Evolutionary conservation across 2,797 vertebrate genomes (phyloP).

Genomic region (Lepus townsendii): DNA sequence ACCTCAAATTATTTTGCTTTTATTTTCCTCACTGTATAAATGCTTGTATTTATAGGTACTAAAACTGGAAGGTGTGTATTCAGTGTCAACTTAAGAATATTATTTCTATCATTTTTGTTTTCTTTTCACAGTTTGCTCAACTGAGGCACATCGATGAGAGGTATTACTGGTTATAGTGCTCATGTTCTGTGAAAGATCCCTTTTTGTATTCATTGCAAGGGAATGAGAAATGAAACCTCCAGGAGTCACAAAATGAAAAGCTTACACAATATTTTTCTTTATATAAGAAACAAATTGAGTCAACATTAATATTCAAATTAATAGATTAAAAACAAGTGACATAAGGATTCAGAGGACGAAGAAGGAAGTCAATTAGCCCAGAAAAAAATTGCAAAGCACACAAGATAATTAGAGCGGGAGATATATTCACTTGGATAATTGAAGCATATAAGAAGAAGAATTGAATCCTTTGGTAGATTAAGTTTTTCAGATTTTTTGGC

Average conservation of each 20-base stretch:
- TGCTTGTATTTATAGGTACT: neutral
- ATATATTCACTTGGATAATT: neutral
- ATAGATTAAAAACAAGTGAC: neutral
- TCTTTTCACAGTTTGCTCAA: neutral
- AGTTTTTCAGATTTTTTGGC: neutral
- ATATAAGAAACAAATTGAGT: neutral
- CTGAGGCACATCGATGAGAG: neutral
- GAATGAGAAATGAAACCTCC: neutral
- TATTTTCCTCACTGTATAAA: neutral
- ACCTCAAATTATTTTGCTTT: constrained; percentile 7
- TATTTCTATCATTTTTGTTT: neutral
- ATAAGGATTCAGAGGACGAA: neutral
- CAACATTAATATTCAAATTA: neutral
- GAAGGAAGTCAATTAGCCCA: neutral
- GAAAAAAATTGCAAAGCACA: neutral
- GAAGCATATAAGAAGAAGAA: neutral
- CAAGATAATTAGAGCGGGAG: neutral
- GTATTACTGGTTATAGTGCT: neutral
- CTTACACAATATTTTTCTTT: neutral
- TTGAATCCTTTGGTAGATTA: neutral
- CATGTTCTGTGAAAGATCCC: neutral
- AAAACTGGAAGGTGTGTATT: neutral
- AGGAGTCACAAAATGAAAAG: neutral
- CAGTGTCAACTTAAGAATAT: neutral
- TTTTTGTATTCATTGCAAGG: neutral